Evolutionary conservation across 2,888 invertebrate genomes (phyloP), one percentile per base, ranked within the genome.

Genomic region (Cheilosia soror): DNA sequence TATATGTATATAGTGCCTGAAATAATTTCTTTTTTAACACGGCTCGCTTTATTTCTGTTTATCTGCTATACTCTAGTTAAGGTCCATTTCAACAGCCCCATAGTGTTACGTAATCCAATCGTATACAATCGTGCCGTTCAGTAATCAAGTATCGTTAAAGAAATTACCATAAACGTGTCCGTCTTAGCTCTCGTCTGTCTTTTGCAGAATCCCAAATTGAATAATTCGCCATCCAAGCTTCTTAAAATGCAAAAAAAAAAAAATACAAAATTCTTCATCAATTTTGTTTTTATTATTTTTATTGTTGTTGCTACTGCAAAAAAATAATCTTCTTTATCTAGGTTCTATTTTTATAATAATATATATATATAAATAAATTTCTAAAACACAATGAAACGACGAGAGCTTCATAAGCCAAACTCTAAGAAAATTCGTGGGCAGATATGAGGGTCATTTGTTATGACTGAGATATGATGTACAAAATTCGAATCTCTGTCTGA

Each of bases 101-200:
- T 20, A 58, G 58, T 60, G 55, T 80, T 84, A 66, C 60, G 80
- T 80, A 84, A 84, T 80, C 71, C 75, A 81, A 85, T 77, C 75
- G 60, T 44, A 11, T 37, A 25, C 44, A 60, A 31, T 58, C 57
- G 66, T 65, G 78, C 44, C 51, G 63, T 72, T 42, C 71, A 71
- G 58, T 76, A 85, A 80, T 76, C 69, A 85, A 76, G 80, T 81
- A 81, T 81, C 76, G 81, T 81, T 76, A 68, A 81, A 63, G 66
- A 72, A 68, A 85, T 77, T 85, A 81, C 66, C 81, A 85, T 76
- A 77, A 37, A 66, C 62, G 71, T 77, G 68, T 62, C 81, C 62
- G 72, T 77, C 60, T 78, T 53, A 9, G 37, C 53, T 49, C 55
- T 27, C 27, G 27, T 72, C 65, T 71, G 76, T 66, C 72, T 68